Base-by-base conservation (phyloP, 2,797 vertebrate species). In the Pipistrellus nathusii region DNA sequence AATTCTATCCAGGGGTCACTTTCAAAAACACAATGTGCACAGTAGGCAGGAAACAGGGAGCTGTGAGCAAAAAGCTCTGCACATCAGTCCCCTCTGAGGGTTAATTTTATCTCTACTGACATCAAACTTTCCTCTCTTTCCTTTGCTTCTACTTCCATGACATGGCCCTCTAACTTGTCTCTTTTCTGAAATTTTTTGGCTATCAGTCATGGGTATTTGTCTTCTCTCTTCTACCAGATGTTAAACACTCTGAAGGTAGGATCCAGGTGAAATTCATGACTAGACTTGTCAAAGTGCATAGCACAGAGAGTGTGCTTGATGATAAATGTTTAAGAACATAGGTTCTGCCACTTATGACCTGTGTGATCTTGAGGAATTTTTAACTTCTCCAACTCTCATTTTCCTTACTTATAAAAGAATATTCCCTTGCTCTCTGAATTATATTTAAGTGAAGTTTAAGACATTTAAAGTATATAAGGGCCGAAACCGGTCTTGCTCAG, bases 1-100 rank as follows among this genome's bases (percentile, higher is more conserved):
- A 86, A 73, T 83, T 96, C 57, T 90, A 20, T 62, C 75, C 68
- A 92, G 51, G 55, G 75, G 72, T 53, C 88, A 85, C 83, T 93
- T 88, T 76, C 48, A 75, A 80, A 93, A 94, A 18, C 46, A 73
- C 27, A 62, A 68, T 46, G 55, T 62, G 17, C 46, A 41, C 41
- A 32, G 57, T 8, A 78, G 81, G n/a, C 83, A 85, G 44, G 68
- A 94, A 92, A 46, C 32, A 91, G 71, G 48, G 44, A 86, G 55
- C 11, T 59, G 1, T 5, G 59, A 94, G 55, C 55, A 81, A 85
- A 95, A 89, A 55, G 25, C 55, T 89, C 8, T 23, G n/a, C 66
- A 64, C 88, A 55, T 53, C 77, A 35, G 21, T 46, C 41, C 20
- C 27, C 13, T 86, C 25, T 48, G 20, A 93, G 10, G 46, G 86